phyloP scores from a whole-genome alignment of 2,113 vertebrate genomes.

The Microcebus lehilahytsara region DNA sequence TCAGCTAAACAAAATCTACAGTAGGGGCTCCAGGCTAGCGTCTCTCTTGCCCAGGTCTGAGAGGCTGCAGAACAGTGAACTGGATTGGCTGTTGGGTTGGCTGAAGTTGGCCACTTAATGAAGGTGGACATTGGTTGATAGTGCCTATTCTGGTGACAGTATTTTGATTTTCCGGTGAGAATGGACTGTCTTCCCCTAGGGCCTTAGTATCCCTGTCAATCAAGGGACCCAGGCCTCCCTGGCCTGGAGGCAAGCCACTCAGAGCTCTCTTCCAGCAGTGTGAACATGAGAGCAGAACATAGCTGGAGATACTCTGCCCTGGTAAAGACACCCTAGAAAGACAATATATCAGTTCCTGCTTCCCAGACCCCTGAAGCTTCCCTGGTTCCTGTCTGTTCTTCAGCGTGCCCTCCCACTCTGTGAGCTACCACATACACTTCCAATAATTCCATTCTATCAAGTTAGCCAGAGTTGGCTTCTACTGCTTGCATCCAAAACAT shows the following conservation, averaged over 20 bases:
- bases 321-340: background rate
- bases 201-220: background rate
- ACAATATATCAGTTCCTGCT: too few species aligned
- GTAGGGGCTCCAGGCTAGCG: rapidly evolving
- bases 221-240: background rate
- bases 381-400: background rate
- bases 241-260: background rate
- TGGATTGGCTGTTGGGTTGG: rapidly evolving
- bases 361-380: background rate
- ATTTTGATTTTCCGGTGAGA: background rate
- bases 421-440: background rate
- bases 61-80: too few species aligned
- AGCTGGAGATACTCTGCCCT: background rate
- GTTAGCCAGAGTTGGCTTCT: background rate
- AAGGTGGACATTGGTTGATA: rapidly evolving
- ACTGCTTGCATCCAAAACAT: background rate
- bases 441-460: background rate
- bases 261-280: background rate
- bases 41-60: background rate
- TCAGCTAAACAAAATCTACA: rapidly evolving
- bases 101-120: background rate
- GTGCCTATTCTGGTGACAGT: background rate
- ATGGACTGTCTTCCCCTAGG: rapidly evolving
- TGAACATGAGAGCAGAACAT: background rate
- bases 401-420: background rate